Conservation (phyloP, 2,888 invertebrate species). For the Cacoxenus indagator region DNA sequence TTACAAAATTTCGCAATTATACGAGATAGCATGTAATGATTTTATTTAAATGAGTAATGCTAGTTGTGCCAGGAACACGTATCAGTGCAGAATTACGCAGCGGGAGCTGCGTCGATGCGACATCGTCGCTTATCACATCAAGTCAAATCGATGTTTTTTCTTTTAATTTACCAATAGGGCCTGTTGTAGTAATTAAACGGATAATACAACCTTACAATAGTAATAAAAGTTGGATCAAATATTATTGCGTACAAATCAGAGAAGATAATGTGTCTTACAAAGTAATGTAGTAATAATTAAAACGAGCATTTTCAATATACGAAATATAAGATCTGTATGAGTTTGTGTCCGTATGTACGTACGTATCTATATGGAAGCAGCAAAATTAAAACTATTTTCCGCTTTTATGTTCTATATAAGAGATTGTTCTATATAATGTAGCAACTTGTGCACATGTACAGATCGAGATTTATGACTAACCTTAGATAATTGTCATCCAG, state of each 20-base stretch:
- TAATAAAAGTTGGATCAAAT: constrained; percentile 1
- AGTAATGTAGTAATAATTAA: background rate
- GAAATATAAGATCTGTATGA: background rate
- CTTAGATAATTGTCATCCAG: constrained; percentile 69
- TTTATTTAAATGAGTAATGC: background rate
- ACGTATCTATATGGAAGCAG: background rate
- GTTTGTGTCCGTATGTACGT: background rate
- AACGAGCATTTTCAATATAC: background rate
- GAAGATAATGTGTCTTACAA: background rate
- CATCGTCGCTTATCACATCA: constrained; percentile 24
- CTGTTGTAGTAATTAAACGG: constrained; percentile 70
- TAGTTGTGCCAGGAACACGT: constrained; percentile 4
- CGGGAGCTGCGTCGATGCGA: background rate
- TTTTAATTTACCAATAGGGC: constrained; percentile 58
- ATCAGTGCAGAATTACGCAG: background rate
- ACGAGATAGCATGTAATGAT: background rate
- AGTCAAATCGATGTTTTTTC: constrained; percentile 29
- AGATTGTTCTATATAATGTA: constrained; percentile 52
- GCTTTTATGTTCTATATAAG: background rate
- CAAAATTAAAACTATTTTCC: background rate
- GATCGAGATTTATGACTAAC: constrained; percentile 70
- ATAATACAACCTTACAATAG: constrained; percentile 68
- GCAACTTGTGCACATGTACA: constrained; percentile 65
- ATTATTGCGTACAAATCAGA: constrained; percentile 9
- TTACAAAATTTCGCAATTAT: background rate